These are phyloP conservation scores for Chrysolina haemoptera DNA, from an alignment of 2,888 invertebrate species.

Conservation along the genomic window DNA sequence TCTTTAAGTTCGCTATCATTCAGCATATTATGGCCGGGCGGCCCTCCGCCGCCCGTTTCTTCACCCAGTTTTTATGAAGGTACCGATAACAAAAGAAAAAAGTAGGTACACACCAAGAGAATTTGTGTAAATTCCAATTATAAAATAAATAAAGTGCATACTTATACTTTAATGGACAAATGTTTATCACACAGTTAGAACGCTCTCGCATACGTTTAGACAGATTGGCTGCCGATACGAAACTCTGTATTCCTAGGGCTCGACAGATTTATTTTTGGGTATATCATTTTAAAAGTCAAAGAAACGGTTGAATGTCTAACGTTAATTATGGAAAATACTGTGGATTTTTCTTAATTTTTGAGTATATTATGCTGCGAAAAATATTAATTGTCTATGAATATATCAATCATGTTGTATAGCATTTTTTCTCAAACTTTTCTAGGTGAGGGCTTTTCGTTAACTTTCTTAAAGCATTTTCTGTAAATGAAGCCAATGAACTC, in stretches of 20 bases:
- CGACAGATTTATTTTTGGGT: too few relatives aligned
- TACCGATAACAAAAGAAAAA: neutral
- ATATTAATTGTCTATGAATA: too few relatives aligned
- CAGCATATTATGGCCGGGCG: neutral
- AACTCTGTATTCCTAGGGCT: neutral
- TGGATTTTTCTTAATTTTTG: too few relatives aligned
- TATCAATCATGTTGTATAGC: too few relatives aligned
- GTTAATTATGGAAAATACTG: too few relatives aligned
- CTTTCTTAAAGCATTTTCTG: too few relatives aligned
- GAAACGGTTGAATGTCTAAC: too few relatives aligned
- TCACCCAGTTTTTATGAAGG: conserved; percentile 4
- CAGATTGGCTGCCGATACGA: conserved; percentile 1
- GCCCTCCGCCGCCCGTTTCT: neutral
- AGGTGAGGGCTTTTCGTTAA: too few relatives aligned
- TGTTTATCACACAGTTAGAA: neutral
- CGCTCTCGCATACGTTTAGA: neutral
- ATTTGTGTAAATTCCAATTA: neutral
- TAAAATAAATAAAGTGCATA: neutral
- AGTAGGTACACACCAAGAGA: neutral
- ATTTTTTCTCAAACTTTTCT: too few relatives aligned
- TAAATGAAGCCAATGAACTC: too few relatives aligned
- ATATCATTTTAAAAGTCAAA: too few relatives aligned
- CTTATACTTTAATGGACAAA: neutral
- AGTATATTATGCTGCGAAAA: too few relatives aligned
- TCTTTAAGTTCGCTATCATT: conserved; percentile 1